phyloP scores from a whole-genome alignment of 2,113 vertebrate species.

The Rhinolophus ferrumequinum region DNA sequence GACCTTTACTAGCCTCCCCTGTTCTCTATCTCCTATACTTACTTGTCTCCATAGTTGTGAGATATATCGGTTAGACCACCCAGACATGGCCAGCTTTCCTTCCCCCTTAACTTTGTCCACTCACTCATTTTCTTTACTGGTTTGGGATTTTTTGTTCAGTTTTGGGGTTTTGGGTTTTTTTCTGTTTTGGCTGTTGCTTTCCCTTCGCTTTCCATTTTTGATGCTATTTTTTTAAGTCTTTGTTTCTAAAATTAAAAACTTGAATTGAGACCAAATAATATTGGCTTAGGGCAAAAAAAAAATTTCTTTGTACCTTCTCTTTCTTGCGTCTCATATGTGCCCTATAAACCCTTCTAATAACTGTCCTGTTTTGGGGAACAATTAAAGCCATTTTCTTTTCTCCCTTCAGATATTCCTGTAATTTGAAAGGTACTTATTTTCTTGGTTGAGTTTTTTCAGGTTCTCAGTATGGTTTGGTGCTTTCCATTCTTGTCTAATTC shows the following conservation, averaged over 20 bases:
- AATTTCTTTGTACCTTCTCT: neutral
- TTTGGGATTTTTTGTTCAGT: neutral
- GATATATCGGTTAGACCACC: neutral
- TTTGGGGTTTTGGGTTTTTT: neutral
- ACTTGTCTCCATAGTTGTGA: neutral
- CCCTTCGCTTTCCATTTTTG: neutral
- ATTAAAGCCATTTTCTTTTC: neutral
- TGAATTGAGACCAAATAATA: neutral
- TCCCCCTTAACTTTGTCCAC: neutral
- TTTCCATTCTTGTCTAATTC: constrained; percentile 34
- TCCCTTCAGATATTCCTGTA: neutral
- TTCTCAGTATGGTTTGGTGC: neutral
- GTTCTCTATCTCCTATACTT: neutral
- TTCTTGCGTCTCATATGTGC: neutral
- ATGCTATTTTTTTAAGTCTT: neutral
- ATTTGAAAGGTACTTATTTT: neutral
- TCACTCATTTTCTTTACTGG: neutral
- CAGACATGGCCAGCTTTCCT: neutral
- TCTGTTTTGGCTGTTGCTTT: neutral
- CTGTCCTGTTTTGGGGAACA: neutral
- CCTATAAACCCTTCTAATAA: neutral
- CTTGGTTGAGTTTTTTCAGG: neutral
- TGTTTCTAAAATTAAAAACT: neutral
- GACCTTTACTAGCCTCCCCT: neutral
- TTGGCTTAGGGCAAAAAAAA: neutral